These are phyloP conservation scores for Actenoides hombroni DNA, from an alignment of 2,113 vertebrate genomes.

Conservation along the genomic window DNA sequence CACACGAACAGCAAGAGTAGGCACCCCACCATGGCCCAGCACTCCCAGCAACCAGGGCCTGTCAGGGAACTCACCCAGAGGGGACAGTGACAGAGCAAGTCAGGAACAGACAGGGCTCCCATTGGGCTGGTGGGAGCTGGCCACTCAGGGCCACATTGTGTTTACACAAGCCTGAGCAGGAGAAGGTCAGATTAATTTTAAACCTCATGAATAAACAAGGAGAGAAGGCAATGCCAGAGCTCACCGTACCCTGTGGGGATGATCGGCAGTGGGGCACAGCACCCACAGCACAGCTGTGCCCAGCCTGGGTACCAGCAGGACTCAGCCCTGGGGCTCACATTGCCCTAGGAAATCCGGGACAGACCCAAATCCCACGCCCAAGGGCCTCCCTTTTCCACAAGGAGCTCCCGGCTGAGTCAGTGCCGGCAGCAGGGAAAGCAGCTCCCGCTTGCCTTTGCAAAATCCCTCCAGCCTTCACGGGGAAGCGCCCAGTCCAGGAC, in stretches of 20 bases:
- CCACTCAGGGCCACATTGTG: background rate
- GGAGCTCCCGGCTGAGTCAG: constrained; percentile 49
- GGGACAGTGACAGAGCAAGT: rapidly evolving
- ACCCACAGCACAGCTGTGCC: rapidly evolving
- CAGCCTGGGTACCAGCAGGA: background rate
- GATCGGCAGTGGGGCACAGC: background rate
- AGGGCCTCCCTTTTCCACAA: background rate
- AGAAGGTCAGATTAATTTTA: constrained; percentile 64
- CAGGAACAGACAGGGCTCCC: background rate
- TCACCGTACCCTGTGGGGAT: background rate
- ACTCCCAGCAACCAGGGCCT: background rate
- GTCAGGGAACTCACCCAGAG: background rate
- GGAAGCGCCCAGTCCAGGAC: background rate
- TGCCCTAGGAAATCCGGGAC: background rate
- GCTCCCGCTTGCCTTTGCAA: background rate
- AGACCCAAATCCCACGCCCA: background rate
- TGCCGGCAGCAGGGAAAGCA: background rate
- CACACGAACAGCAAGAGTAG: rapidly evolving
- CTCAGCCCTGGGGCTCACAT: background rate
- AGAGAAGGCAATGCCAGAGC: constrained; percentile 1
- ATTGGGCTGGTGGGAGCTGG: background rate
- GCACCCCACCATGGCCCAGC: background rate
- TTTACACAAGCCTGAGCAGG: constrained; percentile 20
- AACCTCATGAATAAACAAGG: constrained; percentile 62
- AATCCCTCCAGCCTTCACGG: background rate